Evolutionary conservation across 2,113 vertebrate genomes (phyloP).

Genomic region (Butorides virescens): DNA sequence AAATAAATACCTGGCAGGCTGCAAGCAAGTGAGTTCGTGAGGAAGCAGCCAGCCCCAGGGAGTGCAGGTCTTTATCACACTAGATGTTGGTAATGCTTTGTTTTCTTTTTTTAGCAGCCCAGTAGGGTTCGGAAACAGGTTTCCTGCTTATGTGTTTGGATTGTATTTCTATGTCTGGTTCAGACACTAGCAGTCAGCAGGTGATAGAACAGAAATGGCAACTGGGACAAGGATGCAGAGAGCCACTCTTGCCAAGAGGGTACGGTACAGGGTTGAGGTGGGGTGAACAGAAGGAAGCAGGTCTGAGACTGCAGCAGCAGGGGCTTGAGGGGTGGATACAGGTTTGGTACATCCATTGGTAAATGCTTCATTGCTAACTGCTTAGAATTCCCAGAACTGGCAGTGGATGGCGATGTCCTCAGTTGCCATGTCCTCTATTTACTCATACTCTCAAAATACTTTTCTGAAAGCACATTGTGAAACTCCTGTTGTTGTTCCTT

Average conservation of each 20-base stretch:
- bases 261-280: rapidly evolving
- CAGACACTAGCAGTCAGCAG: not conserved
- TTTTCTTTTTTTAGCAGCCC: not conserved
- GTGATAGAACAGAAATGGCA: not conserved
- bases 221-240: not conserved
- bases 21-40: not conserved
- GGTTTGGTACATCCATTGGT: not conserved
- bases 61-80: not conserved
- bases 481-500: not conserved
- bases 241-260: not conserved
- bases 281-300: not conserved
- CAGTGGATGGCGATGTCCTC: not conserved
- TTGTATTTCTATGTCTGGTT: not conserved
- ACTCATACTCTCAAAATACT: not conserved
- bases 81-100: not conserved
- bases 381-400: not conserved
- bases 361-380: not conserved
- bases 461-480: not conserved
- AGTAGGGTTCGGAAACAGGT: not conserved
- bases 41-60: not conserved
- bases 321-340: not conserved
- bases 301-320: not conserved
- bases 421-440: not conserved
- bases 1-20: not conserved
- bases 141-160: not conserved